Evolutionary conservation across 2,797 vertebrate species (phyloP).

Genomic region (Protonibea diacanthus): DNA sequence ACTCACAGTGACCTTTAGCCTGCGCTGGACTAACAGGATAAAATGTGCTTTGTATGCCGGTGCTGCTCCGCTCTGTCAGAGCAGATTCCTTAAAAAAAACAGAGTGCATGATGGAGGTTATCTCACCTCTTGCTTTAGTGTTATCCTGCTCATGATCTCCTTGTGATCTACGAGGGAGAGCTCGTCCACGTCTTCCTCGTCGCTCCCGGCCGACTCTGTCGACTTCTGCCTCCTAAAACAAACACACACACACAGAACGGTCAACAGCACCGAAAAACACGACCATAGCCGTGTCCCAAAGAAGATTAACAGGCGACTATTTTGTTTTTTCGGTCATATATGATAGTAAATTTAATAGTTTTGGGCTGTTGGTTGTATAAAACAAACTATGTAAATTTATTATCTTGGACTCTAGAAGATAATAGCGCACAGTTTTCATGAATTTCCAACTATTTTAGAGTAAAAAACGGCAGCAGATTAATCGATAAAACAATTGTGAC

Average conservation of each 20-base stretch:
- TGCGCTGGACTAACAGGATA: constrained; percentile 33
- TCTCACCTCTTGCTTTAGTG: constrained; percentile 94
- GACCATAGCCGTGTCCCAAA: neutral
- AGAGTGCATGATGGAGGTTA: neutral
- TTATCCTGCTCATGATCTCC: constrained; percentile 95
- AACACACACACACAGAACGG: neutral
- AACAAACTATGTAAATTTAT: neutral
- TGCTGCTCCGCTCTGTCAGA: constrained; percentile 25
- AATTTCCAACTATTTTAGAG: too few species aligned
- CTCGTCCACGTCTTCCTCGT: constrained; percentile 93
- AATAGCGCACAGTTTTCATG: neutral
- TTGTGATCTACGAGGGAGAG: constrained; percentile 96
- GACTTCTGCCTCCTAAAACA: constrained; percentile 78
- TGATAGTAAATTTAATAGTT: neutral
- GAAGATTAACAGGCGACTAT: neutral
- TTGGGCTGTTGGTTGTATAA: neutral
- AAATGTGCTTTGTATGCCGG: constrained; percentile 39
- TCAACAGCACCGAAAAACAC: constrained; percentile 16
- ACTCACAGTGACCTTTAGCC: constrained; percentile 57
- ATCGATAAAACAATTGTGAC: too few species aligned
- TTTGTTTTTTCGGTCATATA: neutral
- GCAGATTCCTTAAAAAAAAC: constrained; percentile 25
- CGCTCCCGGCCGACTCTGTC: constrained; percentile 69
- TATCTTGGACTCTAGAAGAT: neutral
- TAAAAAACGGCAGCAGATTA: too few species aligned